Percentiles rank a stretch among this genome's conserved stretches.
Evolutionary conservation across 2,888 invertebrate genomes (phyloP).

Genomic region (Oithona nana): DNA sequence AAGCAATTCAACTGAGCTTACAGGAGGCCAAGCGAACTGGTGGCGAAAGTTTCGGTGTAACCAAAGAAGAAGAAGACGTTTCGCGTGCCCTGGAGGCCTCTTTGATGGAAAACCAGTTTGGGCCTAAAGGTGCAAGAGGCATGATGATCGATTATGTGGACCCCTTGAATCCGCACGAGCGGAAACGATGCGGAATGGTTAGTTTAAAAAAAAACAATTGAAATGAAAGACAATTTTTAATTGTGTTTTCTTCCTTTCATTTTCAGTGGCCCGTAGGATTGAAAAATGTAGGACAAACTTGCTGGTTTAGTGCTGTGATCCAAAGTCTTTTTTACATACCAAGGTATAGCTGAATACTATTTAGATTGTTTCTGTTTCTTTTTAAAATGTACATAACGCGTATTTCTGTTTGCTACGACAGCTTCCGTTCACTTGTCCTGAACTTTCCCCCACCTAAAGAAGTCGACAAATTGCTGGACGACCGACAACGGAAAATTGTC

Average conservation of each 20-base stretch:
- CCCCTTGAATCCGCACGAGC: constrained; percentile 29
- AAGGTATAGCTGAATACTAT: no score
- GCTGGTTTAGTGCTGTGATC: constrained; percentile 34
- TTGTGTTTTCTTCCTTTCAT: background rate
- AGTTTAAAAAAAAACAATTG: background rate
- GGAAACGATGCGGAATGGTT: constrained; percentile 19
- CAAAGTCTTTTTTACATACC: constrained; percentile 31
- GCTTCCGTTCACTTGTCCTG: constrained; percentile 19
- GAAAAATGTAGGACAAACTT: constrained; percentile 33
- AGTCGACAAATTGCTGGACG: background rate
- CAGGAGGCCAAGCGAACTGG: constrained; percentile 22
- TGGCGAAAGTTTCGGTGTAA: constrained; percentile 17
- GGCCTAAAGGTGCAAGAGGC: constrained; percentile 24
- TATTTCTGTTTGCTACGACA: no score
- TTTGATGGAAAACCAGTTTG: constrained; percentile 28
- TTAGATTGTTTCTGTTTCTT: constrained; percentile 28
- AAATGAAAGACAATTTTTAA: background rate
- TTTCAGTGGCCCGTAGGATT: constrained; percentile 29
- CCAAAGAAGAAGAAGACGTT: constrained; percentile 23
- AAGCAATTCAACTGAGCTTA: constrained; percentile 30
- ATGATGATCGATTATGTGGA: constrained; percentile 23
- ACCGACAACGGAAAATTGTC: constrained; percentile 26
- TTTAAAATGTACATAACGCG: no score
- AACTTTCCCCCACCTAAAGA: constrained; percentile 18
- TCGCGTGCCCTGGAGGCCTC: constrained; percentile 30